These are phyloP conservation scores for Spatula clypeata DNA, from an alignment of 2,797 vertebrate genomes.

Conservation along the genomic window DNA sequence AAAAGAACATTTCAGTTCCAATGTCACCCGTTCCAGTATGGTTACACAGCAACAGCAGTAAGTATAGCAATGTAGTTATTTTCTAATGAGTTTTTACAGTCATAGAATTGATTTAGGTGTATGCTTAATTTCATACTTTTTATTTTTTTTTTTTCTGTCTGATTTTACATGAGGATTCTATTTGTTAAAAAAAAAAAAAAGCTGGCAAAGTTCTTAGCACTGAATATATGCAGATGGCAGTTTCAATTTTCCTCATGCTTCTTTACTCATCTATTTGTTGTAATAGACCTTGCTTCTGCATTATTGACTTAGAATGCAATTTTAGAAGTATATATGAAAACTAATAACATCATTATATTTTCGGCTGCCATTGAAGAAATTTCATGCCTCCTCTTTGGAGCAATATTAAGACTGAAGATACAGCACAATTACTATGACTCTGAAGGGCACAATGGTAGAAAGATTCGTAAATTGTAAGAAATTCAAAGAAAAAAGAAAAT, in stretches of 20 bases:
- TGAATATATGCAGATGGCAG: not conserved
- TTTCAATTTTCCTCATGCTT: not conserved
- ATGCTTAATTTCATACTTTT: constrained; percentile 17
- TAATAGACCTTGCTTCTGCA: not conserved
- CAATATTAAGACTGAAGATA: not conserved
- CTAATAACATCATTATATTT: not conserved
- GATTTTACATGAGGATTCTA: constrained; percentile 24
- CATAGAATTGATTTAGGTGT: constrained; percentile 1
- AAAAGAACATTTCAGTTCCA: not conserved
- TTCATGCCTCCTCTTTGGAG: not conserved
- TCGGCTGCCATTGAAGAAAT: not conserved
- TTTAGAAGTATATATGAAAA: not conserved
- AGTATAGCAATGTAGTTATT: not conserved
- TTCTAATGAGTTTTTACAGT: constrained; percentile 17
- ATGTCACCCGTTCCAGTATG: not conserved
- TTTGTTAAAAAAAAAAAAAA: constrained; percentile 23
- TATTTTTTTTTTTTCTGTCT: not conserved
- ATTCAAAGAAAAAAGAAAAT: not conserved
- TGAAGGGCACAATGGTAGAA: not conserved
- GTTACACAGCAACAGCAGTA: not conserved
- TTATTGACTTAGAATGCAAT: not conserved
- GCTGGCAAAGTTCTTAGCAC: not conserved
- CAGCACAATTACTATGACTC: not conserved
- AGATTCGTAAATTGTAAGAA: not conserved
- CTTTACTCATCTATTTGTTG: not conserved